These are phyloP conservation scores for Samia ricini DNA, from an alignment of 1,140 invertebrate genomes.

Conservation along the genomic window DNA sequence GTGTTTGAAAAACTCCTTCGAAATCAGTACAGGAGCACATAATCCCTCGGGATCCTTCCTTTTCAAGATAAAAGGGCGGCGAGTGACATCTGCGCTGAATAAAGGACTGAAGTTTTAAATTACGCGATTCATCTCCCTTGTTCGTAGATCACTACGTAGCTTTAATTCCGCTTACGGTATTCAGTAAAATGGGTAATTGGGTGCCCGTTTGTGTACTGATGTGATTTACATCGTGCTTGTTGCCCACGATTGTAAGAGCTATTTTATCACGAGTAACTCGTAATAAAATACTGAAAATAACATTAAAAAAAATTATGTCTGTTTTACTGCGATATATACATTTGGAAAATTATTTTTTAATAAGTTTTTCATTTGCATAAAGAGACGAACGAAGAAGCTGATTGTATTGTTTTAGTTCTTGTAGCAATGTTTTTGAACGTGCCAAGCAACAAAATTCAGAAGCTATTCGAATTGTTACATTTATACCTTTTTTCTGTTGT, in stretches of 20 bases:
- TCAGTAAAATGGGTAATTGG: slow-evolving; percentile 53
- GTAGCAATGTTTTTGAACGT: too few relatives aligned
- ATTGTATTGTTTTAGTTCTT: too few relatives aligned
- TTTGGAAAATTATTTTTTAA: too few relatives aligned
- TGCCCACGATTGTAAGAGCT: neutral
- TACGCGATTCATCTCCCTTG: slow-evolving; percentile 52
- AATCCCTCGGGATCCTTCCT: slow-evolving; percentile 26
- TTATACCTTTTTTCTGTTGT: too few relatives aligned
- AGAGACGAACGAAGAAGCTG: too few relatives aligned
- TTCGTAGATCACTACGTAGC: slow-evolving; percentile 15
- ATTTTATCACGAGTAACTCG: neutral
- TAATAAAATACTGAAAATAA: neutral
- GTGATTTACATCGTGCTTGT: slow-evolving; percentile 20
- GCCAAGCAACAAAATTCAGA: too few relatives aligned
- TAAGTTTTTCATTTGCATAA: too few relatives aligned
- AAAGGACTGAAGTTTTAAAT: slow-evolving; percentile 51
- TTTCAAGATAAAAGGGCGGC: slow-evolving; percentile 24
- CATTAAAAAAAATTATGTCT: too few relatives aligned
- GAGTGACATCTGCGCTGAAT: slow-evolving; percentile 43
- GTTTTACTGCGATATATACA: too few relatives aligned
- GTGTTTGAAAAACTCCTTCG: slow-evolving; percentile 26
- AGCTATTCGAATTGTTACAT: too few relatives aligned
- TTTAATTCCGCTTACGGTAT: slow-evolving; percentile 52
- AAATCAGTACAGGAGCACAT: slow-evolving; percentile 21
- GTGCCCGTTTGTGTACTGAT: slow-evolving; percentile 26